Percentiles rank a stretch among this genome's conserved stretches.
Evolutionary conservation across 1,140 invertebrate species (phyloP).

Genomic region (Dolichoris vasculosae): DNA sequence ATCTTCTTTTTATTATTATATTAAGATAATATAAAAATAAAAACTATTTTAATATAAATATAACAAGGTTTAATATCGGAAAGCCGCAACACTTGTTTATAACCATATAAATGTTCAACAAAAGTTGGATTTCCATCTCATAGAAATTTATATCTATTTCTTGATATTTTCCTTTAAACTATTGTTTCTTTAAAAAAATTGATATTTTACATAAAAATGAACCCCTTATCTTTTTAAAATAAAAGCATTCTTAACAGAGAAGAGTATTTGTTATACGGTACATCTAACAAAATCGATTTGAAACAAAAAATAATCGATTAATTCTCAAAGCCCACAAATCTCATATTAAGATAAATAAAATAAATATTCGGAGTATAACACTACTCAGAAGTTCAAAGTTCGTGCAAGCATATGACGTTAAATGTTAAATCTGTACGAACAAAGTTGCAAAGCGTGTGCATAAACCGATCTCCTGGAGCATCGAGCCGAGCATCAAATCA

Average conservation of each 20-base stretch:
- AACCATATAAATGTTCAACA: too few species aligned
- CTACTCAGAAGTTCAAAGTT: constrained; percentile 57
- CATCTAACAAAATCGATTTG: constrained; percentile 1
- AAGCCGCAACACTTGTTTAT: too few species aligned
- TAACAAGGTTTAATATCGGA: too few species aligned
- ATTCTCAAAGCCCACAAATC: constrained; percentile 31
- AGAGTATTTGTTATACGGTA: constrained; percentile 14
- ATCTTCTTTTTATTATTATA: too few species aligned
- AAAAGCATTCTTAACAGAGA: not conserved
- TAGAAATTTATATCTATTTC: too few species aligned
- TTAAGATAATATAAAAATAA: too few species aligned
- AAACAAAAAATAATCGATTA: constrained; percentile 28
- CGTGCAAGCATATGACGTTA: constrained; percentile 57
- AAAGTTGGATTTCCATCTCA: too few species aligned
- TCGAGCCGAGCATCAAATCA: constrained; percentile 53
- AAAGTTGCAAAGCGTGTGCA: constrained; percentile 58
- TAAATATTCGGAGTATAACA: constrained; percentile 33
- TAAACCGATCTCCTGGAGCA: constrained; percentile 62
- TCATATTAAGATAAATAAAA: constrained; percentile 45
- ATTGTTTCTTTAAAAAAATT: too few species aligned
- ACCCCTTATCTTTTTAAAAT: too few species aligned
- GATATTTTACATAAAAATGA: too few species aligned
- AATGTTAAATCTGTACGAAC: constrained; percentile 53
- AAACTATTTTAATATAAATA: too few species aligned
- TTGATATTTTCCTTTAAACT: too few species aligned